Evolutionary conservation across 30 jellyfish, hydroid and myxozoan species (phyloP), one percentile per base, ranked within the genome.

Genomic region (Hydractinia symbiolongicarpus): DNA sequence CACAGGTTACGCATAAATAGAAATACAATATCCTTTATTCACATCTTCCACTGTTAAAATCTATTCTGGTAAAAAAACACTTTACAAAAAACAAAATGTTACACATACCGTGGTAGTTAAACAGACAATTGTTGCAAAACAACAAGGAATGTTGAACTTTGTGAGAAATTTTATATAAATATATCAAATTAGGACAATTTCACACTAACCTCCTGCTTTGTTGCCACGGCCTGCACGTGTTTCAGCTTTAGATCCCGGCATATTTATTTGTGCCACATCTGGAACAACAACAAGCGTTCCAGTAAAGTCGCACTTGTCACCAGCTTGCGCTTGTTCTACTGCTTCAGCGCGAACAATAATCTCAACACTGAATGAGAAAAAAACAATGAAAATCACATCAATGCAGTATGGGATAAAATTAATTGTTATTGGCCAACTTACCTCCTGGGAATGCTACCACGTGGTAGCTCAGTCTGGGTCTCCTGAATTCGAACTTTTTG

Each of bases 321-420:
- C 99, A 67, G 99, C 96, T 67, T 95, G 99, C 15, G 99, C 99
- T 62, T 95, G 96, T 84, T 95, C 99, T 44, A 95, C 99, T 13
- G 97, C 97, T 61, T 95, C 99, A 4, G 97, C 97, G 61, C 99
- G 82, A 16, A 95, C 72, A 55, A 95, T 73, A n/a, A 95, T 95
- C 66, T 95, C 98, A 78, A 95, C 96, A 84, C 99, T 95, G 72
- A 14, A 76, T n/a, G 40, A 64, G 40, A 64, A 6, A 44, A 64
- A 13, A 64, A 44, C 19, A 13, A 64, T 64, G 17, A 64, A 64
- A 13, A 6, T 6, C 19, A 64, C 7, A 64, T 7, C 74, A 7
- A 64, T 6, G 8, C 40, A 6, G 7, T n/a, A 7, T n/a, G 40
- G 8, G 4, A 6, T 13, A 64, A 64, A 44, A 64, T n/a, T 6